Evolutionary conservation across 2,888 invertebrate species (phyloP).

Genomic region (Eristalinus aeneus): DNA sequence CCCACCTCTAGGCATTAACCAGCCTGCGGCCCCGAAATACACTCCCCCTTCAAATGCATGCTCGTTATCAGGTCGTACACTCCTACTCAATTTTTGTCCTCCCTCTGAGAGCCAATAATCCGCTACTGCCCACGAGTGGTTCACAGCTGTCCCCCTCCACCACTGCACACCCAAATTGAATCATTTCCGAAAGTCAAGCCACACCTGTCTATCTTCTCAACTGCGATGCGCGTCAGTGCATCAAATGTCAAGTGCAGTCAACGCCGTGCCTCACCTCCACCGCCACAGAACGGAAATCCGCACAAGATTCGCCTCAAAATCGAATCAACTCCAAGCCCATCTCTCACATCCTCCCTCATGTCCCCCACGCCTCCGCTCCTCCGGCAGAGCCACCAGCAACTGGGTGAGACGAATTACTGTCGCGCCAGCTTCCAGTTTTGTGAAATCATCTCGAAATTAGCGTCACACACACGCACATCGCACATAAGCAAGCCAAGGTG

Average conservation of each 20-base stretch:
- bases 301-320: not conserved
- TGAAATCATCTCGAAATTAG: constrained; percentile 20
- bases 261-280: not conserved
- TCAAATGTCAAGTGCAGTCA: not conserved
- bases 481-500: not conserved
- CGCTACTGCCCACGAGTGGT: too few relatives aligned
- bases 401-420: constrained; percentile 12
- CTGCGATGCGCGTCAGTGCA: not conserved
- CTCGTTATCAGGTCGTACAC: too few relatives aligned
- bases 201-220: too few relatives aligned
- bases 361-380: not conserved
- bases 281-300: not conserved
- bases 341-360: not conserved
- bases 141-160: too few relatives aligned
- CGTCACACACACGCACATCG: not conserved
- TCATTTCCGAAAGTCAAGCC: not conserved
- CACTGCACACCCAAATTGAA: not conserved
- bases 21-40: too few relatives aligned
- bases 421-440: constrained; percentile 32
- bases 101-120: too few relatives aligned
- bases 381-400: not conserved
- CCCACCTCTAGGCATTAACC: too few relatives aligned
- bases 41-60: too few relatives aligned
- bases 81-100: too few relatives aligned
- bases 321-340: not conserved